Conservation (phyloP, 2,888 invertebrate species). For the Dione juno region DNA sequence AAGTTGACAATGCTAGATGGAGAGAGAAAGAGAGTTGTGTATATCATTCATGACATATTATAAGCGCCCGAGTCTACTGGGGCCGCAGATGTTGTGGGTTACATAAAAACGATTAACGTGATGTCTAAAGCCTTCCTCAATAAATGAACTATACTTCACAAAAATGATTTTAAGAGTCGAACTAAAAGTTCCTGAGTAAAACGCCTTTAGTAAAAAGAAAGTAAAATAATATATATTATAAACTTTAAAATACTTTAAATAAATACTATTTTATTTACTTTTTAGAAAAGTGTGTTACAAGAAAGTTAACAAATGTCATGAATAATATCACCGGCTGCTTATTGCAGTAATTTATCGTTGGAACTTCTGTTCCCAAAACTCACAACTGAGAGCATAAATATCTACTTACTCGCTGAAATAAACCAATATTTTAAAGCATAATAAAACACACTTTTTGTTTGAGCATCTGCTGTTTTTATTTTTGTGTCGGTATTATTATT, state of each 20-base stretch:
- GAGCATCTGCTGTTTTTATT: constrained; percentile 15
- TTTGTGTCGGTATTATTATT: neutral
- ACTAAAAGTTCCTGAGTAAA: too few species aligned
- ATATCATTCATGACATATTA: too few species aligned
- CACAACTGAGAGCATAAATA: constrained; percentile 75
- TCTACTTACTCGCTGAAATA: constrained; percentile 67
- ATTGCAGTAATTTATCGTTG: constrained; percentile 73
- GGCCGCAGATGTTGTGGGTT: too few species aligned
- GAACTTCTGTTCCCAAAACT: constrained; percentile 73
- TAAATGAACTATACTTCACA: too few species aligned
- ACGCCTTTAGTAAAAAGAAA: too few species aligned
- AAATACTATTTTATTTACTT: constrained; percentile 54
- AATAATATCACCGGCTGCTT: constrained; percentile 78
- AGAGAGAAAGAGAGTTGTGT: too few species aligned
- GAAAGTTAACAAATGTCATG: constrained; percentile 75
- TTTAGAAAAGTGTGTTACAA: constrained; percentile 71
- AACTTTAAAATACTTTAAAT: neutral
- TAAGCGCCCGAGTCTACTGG: too few species aligned
- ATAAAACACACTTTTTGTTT: constrained; percentile 17
- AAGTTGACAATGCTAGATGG: too few species aligned
- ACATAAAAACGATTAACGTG: too few species aligned
- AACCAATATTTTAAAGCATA: constrained; percentile 42
- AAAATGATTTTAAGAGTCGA: too few species aligned
- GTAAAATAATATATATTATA: too few species aligned
- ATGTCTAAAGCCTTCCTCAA: too few species aligned